These are phyloP conservation scores for Hypomesus transpacificus DNA, from an alignment of 2,113 vertebrate species.

Conservation along the genomic window DNA sequence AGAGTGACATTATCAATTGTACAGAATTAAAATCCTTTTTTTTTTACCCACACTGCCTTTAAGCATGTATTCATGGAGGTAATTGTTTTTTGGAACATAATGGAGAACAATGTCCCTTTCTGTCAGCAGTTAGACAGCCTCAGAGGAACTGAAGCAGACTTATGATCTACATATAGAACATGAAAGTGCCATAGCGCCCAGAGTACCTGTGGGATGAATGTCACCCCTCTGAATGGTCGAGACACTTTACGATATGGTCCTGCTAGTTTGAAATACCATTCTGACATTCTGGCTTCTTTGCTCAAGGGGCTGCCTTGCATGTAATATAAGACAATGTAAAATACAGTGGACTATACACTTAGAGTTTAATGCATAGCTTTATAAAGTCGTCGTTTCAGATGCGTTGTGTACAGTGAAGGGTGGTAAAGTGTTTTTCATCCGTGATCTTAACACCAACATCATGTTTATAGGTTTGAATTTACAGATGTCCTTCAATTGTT, in stretches of 20 bases:
- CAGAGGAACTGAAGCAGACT: slow-evolving; percentile 46
- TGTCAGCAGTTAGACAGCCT: slow-evolving; percentile 42
- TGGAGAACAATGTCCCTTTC: slow-evolving; percentile 48
- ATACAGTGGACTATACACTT: no score
- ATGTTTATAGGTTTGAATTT: no score
- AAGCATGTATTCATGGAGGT: slow-evolving; percentile 48
- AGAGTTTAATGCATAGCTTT: no score
- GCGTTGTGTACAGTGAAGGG: no score
- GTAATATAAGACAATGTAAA: no score
- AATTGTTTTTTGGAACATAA: slow-evolving; percentile 60
- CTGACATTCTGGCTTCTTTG: slow-evolving; percentile 26
- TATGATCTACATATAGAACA: slow-evolving; percentile 67
- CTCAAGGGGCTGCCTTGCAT: no score
- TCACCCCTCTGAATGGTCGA: slow-evolving; percentile 59
- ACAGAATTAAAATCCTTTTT: slow-evolving; percentile 46
- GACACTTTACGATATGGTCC: slow-evolving; percentile 54
- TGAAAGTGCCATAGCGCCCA: slow-evolving; percentile 57
- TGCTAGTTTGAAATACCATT: slow-evolving; percentile 45
- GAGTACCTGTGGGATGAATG: slow-evolving; percentile 63
- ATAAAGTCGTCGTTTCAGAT: no score
- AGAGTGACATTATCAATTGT: slow-evolving; percentile 48
- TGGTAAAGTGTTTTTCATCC: no score
- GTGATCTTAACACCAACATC: no score
- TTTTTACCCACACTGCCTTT: slow-evolving; percentile 41
- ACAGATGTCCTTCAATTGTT: no score